Evolutionary conservation across 2,113 vertebrate genomes (phyloP).

Genomic region (Ceyx margarethae): DNA sequence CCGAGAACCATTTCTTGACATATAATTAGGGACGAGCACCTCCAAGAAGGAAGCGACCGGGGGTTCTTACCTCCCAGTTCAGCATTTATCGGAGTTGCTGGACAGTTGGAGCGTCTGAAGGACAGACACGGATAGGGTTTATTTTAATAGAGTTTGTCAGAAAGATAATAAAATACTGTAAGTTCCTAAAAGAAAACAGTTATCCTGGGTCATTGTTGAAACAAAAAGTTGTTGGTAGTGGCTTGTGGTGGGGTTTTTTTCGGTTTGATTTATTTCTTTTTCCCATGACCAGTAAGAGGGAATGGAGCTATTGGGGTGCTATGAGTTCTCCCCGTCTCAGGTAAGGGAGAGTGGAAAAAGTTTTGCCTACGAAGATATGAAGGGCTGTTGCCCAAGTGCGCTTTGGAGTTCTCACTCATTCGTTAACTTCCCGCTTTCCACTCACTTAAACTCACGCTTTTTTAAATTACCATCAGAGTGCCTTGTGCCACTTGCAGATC

Average conservation of each 20-base stretch:
- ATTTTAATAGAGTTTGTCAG: background rate
- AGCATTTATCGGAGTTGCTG: background rate
- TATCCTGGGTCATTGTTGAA: background rate
- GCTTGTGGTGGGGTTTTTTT: accelerated
- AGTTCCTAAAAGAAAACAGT: background rate
- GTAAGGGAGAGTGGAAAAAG: background rate
- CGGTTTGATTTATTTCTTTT: background rate
- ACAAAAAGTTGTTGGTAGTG: background rate
- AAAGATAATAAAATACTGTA: background rate
- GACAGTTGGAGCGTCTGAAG: background rate
- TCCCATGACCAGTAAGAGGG: background rate
- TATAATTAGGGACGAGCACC: background rate
- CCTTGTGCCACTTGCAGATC: background rate
- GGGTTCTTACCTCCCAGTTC: background rate
- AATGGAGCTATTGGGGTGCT: background rate
- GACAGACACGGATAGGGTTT: background rate
- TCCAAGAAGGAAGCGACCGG: background rate
- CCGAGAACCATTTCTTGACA: conserved; percentile 1
- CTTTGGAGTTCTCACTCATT: background rate
- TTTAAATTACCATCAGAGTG: background rate
- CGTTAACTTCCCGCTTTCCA: background rate
- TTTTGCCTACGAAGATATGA: background rate
- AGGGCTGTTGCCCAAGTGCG: too few species aligned
- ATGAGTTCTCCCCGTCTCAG: background rate
- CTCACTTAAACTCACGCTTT: background rate